Evolutionary conservation across 2,113 vertebrate species (phyloP).

Genomic region (Butorides virescens): DNA sequence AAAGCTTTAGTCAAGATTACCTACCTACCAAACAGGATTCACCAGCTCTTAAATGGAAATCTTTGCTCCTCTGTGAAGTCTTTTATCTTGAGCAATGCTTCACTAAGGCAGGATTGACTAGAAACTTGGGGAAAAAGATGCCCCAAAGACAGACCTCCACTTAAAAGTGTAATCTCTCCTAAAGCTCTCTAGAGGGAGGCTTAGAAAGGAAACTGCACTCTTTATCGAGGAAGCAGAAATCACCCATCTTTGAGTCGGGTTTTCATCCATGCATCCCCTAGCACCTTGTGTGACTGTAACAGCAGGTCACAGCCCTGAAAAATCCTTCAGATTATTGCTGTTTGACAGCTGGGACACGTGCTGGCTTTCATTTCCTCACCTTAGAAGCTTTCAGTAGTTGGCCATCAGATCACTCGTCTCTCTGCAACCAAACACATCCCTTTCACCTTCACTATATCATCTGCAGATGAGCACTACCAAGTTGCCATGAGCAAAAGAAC

Average conservation of each 20-base stretch:
- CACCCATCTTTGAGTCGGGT: background rate
- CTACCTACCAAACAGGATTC: background rate
- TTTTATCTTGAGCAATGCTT: background rate
- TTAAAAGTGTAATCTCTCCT: background rate
- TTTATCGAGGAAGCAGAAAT: background rate
- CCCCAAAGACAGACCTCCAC: background rate
- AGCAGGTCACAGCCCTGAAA: background rate
- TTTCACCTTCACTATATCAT: background rate
- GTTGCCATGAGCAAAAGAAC: background rate
- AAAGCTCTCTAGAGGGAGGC: background rate
- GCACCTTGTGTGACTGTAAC: accelerated
- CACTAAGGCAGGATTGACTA: background rate
- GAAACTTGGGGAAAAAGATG: background rate
- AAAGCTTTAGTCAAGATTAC: background rate
- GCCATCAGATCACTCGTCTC: background rate
- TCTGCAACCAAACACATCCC: background rate
- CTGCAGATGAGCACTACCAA: background rate
- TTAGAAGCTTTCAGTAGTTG: background rate
- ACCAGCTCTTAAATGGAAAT: background rate
- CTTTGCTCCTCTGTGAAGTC: background rate
- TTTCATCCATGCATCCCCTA: background rate
- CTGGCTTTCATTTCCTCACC: background rate
- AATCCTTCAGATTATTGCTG: background rate
- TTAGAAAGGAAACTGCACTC: background rate
- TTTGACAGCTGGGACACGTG: background rate